Evolutionary conservation across 2,888 invertebrate species (phyloP).

Genomic region (Sinotaia quadrata): DNA sequence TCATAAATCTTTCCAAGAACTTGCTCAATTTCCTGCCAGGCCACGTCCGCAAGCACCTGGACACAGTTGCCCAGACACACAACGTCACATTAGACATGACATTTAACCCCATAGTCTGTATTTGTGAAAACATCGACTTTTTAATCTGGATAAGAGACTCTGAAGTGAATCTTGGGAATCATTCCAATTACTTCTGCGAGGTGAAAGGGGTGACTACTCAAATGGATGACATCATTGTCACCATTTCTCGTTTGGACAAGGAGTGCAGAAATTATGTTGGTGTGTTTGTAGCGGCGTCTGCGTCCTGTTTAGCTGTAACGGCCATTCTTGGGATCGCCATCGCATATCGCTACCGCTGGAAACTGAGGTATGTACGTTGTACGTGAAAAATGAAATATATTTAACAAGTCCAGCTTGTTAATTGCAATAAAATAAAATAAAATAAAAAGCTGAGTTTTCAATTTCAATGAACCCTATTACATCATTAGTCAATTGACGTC

Average conservation of each 20-base stretch:
- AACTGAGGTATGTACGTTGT: slow-evolving; percentile 21
- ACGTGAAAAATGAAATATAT: slow-evolving; percentile 12
- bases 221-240: background rate
- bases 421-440: no score
- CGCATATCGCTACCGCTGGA: slow-evolving; percentile 35
- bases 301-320: background rate
- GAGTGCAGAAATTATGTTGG: slow-evolving; percentile 15
- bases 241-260: no score
- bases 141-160: slow-evolving; percentile 29
- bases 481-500: no score
- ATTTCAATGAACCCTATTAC: no score
- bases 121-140: slow-evolving; percentile 32
- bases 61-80: background rate
- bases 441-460: no score
- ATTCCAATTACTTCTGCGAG: slow-evolving; percentile 25
- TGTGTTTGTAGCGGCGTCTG: slow-evolving; percentile 24
- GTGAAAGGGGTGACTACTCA: background rate
- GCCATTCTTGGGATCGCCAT: slow-evolving; percentile 21
- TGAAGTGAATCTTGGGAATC: slow-evolving; percentile 27
- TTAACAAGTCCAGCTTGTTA: no score
- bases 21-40: slow-evolving; percentile 19
- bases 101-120: slow-evolving; percentile 33
- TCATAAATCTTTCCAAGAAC: slow-evolving; percentile 28
- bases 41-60: slow-evolving; percentile 15
- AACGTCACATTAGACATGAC: slow-evolving; percentile 26